phyloP scores from a whole-genome alignment of 2,113 vertebrate species.

The Thinocorus orbignyianus region DNA sequence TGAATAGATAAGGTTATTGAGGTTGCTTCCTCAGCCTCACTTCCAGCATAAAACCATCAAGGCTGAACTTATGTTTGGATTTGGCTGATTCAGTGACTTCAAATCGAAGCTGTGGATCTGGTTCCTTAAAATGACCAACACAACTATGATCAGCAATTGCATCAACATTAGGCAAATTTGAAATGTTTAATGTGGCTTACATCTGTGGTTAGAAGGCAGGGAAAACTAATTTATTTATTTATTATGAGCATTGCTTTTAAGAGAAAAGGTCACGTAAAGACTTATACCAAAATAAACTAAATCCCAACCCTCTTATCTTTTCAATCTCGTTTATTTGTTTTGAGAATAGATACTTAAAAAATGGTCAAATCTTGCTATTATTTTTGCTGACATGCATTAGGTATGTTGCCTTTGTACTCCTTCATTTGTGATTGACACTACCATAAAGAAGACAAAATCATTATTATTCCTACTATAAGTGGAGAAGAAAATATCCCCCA shows the following conservation, averaged over 20 bases:
- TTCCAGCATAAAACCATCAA: background rate
- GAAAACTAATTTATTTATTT: background rate
- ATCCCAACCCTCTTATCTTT: background rate
- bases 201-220: background rate
- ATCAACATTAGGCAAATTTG: background rate
- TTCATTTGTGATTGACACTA: background rate
- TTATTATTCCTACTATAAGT: background rate
- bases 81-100: background rate
- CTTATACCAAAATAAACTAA: background rate
- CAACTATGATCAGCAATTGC: background rate
- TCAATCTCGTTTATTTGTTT: background rate
- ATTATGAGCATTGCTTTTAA: background rate
- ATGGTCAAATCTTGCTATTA: background rate
- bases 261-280: background rate
- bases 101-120: conserved; percentile 17
- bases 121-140: conserved; percentile 19
- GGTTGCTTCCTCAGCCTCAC: background rate
- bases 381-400: background rate
- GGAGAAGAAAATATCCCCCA: background rate
- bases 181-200: conserved; percentile 8
- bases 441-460: background rate
- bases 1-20: background rate
- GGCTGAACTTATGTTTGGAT: conserved; percentile 4
- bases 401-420: background rate
- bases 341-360: background rate